A percentile compares a stretch with the other conserved stretches of the same genome.
These are phyloP conservation scores for Porites rus DNA, from an alignment of 92 coral and sea anemone genomes.

Conservation along the genomic window DNA sequence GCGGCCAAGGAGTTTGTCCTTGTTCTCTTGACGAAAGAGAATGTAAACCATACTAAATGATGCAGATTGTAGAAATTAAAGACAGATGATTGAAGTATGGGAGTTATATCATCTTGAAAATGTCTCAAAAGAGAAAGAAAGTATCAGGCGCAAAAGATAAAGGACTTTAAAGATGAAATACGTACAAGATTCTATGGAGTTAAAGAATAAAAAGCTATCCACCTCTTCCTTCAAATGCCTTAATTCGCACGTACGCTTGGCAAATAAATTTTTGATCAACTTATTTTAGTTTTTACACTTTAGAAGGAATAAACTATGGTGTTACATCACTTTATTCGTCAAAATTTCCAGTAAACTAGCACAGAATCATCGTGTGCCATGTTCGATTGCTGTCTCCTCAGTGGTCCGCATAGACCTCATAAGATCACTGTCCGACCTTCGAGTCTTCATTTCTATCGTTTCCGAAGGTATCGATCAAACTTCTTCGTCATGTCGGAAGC, in stretches of 20 bases:
- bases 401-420: constrained; percentile 2
- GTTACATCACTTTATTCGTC: not conserved
- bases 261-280: not conserved
- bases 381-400: not conserved
- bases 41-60: not conserved
- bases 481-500: constrained; percentile 46
- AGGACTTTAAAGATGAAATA: not conserved
- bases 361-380: constrained; percentile 7
- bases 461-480: not conserved
- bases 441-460: not conserved
- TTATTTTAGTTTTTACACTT: not conserved
- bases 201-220: too few relatives aligned
- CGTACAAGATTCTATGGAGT: not conserved
- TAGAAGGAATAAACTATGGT: too few relatives aligned
- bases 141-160: not conserved
- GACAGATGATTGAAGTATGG: not conserved
- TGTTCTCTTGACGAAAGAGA: not conserved
- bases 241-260: not conserved
- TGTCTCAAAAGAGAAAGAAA: not conserved
- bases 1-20: constrained; percentile 16
- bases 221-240: not conserved
- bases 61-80: not conserved
- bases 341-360: not conserved
- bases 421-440: not conserved
- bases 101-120: not conserved